Evolutionary conservation across 2,888 invertebrate genomes (phyloP).

Genomic region (Stegana nigrithorax): DNA sequence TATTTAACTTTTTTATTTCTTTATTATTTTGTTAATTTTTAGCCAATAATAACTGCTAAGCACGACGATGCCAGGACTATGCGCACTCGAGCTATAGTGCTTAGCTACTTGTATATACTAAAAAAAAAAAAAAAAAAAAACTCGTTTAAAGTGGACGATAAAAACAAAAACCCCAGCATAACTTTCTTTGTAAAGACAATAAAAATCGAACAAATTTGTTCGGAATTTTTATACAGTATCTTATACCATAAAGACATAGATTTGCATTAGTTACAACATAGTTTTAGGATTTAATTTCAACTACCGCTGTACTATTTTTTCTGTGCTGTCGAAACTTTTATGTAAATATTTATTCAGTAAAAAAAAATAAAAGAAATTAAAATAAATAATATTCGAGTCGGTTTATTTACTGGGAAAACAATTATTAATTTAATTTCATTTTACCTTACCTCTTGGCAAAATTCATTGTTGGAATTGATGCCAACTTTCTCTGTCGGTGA

Average conservation of each 20-base stretch:
- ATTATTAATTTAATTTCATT: too few species aligned
- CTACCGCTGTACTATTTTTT: background rate
- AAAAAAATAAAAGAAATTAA: constrained; percentile 47
- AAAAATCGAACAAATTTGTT: background rate
- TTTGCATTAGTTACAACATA: constrained; percentile 8
- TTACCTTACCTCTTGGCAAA: too few species aligned
- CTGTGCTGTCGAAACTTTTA: constrained; percentile 37
- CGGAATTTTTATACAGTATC: background rate
- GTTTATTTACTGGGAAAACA: too few species aligned
- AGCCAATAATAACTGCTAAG: constrained; percentile 40
- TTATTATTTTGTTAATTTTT: constrained; percentile 40
- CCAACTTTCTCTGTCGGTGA: too few species aligned
- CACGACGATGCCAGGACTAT: background rate
- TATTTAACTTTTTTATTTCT: constrained; percentile 3
- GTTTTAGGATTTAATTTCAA: constrained; percentile 1
- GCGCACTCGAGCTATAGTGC: background rate
- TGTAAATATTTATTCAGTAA: constrained; percentile 63
- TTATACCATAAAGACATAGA: background rate
- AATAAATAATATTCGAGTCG: constrained; percentile 31
- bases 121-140: background rate
- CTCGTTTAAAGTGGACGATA: too few species aligned
- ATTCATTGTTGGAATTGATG: too few species aligned
- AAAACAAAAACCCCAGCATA: constrained; percentile 34
- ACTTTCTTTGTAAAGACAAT: background rate
- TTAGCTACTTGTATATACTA: constrained; percentile 4